A percentile compares a stretch with the other conserved stretches of the same genome.
Evolutionary conservation across 64 coral and sea anemone species (phyloP).

Genomic region (Porites lutea): DNA sequence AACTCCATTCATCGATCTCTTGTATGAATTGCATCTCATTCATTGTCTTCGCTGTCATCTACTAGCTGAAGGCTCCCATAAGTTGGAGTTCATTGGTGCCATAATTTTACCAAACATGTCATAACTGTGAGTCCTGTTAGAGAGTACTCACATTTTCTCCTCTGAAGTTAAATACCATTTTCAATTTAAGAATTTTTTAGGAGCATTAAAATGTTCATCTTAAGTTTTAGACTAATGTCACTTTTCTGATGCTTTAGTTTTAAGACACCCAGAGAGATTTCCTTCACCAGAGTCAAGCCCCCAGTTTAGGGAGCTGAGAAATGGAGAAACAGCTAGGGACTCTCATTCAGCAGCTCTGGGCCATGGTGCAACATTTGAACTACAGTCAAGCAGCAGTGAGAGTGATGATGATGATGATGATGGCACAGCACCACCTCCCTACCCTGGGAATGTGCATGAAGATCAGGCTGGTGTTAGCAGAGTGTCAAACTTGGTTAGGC

Average conservation of each 20-base stretch:
- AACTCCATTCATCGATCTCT: no score
- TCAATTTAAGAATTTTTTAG: no score
- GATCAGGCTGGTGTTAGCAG: not conserved
- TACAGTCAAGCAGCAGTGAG: not conserved
- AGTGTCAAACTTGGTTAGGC: not conserved
- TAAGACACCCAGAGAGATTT: conserved; percentile 31
- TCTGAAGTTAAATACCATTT: no score
- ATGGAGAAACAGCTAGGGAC: not conserved
- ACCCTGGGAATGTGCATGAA: conserved; percentile 11
- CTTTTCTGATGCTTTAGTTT: not conserved
- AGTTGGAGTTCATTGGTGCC: no score
- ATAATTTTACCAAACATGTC: no score
- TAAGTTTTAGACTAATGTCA: not conserved
- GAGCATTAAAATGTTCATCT: not conserved
- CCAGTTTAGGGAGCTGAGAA: not conserved
- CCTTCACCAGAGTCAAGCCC: conserved; percentile 27
- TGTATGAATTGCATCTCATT: no score
- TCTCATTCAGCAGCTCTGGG: not conserved
- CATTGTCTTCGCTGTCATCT: no score
- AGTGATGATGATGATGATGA: conserved; percentile 41
- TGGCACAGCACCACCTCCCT: not conserved
- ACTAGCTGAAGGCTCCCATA: no score
- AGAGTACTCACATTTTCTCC: no score
- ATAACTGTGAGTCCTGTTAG: no score
- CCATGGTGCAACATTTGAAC: not conserved